Percentiles rank a stretch among this genome's conserved stretches.
Evolutionary conservation across 2,888 invertebrate genomes (phyloP).

Genomic region (Apomyelois bistriatella): DNA sequence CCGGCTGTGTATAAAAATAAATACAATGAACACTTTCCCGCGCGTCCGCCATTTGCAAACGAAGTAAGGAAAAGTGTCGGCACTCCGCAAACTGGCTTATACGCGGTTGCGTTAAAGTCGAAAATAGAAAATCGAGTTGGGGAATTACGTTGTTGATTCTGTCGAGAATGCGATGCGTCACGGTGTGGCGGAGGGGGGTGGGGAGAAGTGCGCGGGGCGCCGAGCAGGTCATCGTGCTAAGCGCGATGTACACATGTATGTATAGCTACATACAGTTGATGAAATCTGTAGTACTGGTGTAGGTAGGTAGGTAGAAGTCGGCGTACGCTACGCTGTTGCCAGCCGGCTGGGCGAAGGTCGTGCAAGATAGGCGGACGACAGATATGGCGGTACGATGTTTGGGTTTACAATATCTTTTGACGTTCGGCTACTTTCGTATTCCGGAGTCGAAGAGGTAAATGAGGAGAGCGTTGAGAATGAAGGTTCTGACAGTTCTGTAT

Average conservation of each 20-base stretch:
- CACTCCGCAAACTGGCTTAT: slow-evolving; percentile 22
- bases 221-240: slow-evolving; percentile 70
- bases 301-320: slow-evolving; percentile 34
- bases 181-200: slow-evolving; percentile 46
- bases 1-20: slow-evolving; percentile 58
- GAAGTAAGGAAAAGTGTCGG: slow-evolving; percentile 33
- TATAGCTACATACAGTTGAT: slow-evolving; percentile 41
- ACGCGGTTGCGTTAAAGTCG: slow-evolving; percentile 31
- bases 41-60: slow-evolving; percentile 27
- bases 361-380: slow-evolving; percentile 19
- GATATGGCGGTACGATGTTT: slow-evolving; percentile 11
- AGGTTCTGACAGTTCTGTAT: neutral
- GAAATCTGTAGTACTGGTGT: slow-evolving; percentile 42
- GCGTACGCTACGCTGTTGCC: slow-evolving; percentile 65
- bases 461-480: neutral
- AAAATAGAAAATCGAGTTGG: slow-evolving; percentile 23
- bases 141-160: slow-evolving; percentile 40
- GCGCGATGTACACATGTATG: slow-evolving; percentile 39
- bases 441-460: neutral
- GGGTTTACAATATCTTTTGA: slow-evolving; percentile 4
- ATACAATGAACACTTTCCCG: slow-evolving; percentile 68
- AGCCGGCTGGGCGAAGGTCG: slow-evolving; percentile 71
- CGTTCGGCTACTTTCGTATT: slow-evolving; percentile 2
- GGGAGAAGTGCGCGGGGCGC: slow-evolving; percentile 30
- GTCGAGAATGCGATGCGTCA: slow-evolving; percentile 53